A percentile compares a stretch with the other conserved stretches of the same genome.
Evolutionary conservation across 1,140 invertebrate species (phyloP).

Genomic region (Coptotermes formosanus): DNA sequence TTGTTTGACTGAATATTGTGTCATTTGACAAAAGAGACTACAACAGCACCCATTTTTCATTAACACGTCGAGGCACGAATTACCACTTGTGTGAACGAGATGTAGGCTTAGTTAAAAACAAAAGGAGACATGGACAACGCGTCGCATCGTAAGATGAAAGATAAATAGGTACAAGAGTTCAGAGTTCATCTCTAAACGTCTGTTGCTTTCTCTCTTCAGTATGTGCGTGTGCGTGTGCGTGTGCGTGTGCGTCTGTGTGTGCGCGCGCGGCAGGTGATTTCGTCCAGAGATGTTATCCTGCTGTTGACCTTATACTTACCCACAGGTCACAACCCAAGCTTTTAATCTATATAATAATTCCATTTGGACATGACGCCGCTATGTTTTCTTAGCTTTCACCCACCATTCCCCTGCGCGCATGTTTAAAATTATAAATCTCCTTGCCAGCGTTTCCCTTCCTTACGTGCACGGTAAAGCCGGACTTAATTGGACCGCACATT

Average conservation of each 20-base stretch:
- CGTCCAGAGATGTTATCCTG: neutral
- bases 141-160: neutral
- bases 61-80: neutral
- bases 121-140: neutral
- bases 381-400: neutral
- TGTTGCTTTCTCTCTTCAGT: neutral
- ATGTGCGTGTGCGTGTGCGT: neutral
- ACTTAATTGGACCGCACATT: neutral
- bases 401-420: neutral
- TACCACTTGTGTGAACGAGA: neutral
- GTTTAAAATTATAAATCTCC: neutral
- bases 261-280: constrained; percentile 13
- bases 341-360: neutral
- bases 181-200: neutral
- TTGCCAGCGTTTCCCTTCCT: neutral
- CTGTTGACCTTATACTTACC: neutral
- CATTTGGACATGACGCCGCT: neutral
- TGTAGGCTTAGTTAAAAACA: neutral
- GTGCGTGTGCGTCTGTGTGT: no score
- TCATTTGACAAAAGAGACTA: no score
- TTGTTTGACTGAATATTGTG: no score
- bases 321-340: neutral
- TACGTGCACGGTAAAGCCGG: neutral
- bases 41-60: neutral
- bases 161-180: neutral